phyloP scores from a whole-genome alignment of 1,140 invertebrate species.

The Brachionus manjavacas region DNA sequence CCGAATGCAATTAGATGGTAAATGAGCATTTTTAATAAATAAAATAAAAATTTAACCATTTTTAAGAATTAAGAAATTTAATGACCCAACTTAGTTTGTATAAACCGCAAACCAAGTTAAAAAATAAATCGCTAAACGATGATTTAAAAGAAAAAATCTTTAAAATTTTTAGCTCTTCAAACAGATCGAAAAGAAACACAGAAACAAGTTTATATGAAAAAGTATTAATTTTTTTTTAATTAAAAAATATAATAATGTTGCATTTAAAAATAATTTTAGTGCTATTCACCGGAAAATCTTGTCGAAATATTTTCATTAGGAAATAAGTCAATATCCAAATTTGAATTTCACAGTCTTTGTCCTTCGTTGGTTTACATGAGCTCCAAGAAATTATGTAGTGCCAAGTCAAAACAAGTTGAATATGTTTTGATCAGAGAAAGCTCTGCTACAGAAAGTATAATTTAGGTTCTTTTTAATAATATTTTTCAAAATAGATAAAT shows the following conservation, averaged over 20 bases:
- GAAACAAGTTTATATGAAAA: background rate
- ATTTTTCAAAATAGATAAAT: background rate
- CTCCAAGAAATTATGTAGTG: background rate
- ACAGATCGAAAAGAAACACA: background rate
- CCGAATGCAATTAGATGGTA: background rate
- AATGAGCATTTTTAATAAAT: background rate
- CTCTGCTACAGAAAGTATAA: background rate
- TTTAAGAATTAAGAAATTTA: conserved; percentile 7
- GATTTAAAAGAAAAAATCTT: background rate
- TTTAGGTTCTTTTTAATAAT: background rate
- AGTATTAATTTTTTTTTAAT: background rate
- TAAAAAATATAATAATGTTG: too few relatives aligned
- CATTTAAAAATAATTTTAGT: background rate
- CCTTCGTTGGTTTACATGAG: conserved; percentile 3
- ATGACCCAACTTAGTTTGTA: background rate
- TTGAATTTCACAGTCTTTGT: conserved; percentile 25
- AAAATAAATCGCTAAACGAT: background rate
- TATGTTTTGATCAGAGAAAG: background rate
- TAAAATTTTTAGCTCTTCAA: background rate
- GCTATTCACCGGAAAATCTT: background rate
- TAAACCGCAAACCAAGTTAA: background rate
- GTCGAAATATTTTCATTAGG: background rate
- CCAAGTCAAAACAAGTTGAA: background rate
- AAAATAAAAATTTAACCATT: background rate
- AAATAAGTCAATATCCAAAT: background rate